Conservation (phyloP, 2,888 invertebrate species). For the Papilio demoleus region DNA sequence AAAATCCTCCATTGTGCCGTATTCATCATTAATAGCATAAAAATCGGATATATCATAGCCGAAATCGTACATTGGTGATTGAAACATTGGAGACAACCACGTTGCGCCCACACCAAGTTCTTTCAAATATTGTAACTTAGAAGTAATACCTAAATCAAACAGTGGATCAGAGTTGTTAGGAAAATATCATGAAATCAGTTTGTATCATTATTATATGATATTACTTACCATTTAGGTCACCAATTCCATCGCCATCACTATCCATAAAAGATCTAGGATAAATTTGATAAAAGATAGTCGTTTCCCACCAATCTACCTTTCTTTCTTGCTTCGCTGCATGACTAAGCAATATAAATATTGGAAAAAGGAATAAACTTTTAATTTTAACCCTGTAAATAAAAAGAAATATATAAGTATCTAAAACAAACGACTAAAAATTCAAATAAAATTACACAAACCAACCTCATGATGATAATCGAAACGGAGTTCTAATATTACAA, state of each 20-base stretch:
- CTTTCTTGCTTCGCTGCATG: conserved; percentile 50
- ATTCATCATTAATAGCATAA: conserved; percentile 86
- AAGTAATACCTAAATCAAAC: neutral
- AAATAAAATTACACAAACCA: neutral
- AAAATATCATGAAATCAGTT: too few species aligned
- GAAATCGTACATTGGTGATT: conserved; percentile 91
- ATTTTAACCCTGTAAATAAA: neutral
- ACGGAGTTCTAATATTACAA: neutral
- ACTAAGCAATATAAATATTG: conserved; percentile 54
- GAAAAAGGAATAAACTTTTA: conserved; percentile 48
- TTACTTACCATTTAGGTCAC: conserved; percentile 80
- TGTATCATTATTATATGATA: neutral
- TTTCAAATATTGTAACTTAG: neutral
- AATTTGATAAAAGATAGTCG: conserved; percentile 90
- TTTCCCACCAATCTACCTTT: conserved; percentile 89
- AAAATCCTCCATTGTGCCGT: conserved; percentile 75
- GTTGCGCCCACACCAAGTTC: conserved; percentile 86
- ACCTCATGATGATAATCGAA: conserved; percentile 1
- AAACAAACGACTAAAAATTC: neutral
- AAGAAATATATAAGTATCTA: neutral
- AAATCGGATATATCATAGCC: conserved; percentile 92
- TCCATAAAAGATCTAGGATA: conserved; percentile 92
- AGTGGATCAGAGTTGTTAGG: too few species aligned
- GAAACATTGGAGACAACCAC: conserved; percentile 89
- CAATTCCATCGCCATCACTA: conserved; percentile 89